Evolutionary conservation across 2,113 vertebrate species (phyloP), one percentile per base, ranked within the genome.

Genomic region (Vulpes ferrilata): DNA sequence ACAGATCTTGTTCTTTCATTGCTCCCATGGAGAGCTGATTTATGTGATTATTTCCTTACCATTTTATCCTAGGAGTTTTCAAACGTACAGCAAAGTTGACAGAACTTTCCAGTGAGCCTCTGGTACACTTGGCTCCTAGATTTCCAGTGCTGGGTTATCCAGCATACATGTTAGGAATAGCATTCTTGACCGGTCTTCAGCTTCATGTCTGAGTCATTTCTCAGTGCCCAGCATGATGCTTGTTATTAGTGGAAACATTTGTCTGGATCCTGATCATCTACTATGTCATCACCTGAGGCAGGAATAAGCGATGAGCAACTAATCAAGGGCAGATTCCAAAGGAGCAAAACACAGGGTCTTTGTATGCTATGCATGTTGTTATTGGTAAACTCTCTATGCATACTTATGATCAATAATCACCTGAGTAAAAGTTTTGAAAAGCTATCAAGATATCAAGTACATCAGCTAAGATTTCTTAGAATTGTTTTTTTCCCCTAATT

Each of bases 271-370:
- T 85, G 91, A 74, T 94, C 84, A 96, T 79, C 91, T 67, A 3
- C 0, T 0, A 2, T 71, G 78, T 43, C 43, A 43, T 43, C 43
- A 43, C 53, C 67, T 22, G 3, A 55, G 96, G 89, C 85, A 80
- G 27, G 43, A 32, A 48, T 88, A 95, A 98, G 25, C 55, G 51
- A 71, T 0, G 0, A 97, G 80, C 59, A 96, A 94, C 57, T 0
- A 2, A 88, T 93, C 55, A 78, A 96, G 82, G 27, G 32, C 76
- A 32, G 84, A 96, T 86, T 88, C 15, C 94, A 91, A 76, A 67
- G 79, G 79, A 95, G 67, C 53, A 82, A 11, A 3, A 98, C 83
- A 98, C 98, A 91, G 64, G 93, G 27, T n/a, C 88, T 97, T 96
- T 98, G 95, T 96, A 0, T 0, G 13, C 35, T 17, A 55, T 65